Base-by-base conservation (phyloP, 2,797 vertebrate species). In the Mormyrus proboscirostris region DNA sequence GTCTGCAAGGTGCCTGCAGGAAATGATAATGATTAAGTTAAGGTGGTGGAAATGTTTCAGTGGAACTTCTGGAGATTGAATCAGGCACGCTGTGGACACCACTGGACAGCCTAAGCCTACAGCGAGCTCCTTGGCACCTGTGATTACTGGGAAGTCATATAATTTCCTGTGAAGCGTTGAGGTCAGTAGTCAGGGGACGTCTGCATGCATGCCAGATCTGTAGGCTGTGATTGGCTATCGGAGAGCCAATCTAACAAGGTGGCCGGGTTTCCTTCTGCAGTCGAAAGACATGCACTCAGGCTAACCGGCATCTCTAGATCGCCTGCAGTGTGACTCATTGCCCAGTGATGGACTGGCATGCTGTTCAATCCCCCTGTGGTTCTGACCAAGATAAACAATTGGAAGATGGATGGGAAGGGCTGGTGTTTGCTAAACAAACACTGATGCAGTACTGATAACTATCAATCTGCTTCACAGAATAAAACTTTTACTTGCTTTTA, bases 341-440 rank as follows among this genome's bases (percentile, higher is more conserved):
- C 73, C 38, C 73, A 38, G 73, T 79, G 73, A 79, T 79, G 14
- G 33, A 41, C 38, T 41, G 14, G 73, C 73, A 79, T 79, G 33
- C 38, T 19, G 25, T 44, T 44, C 10, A 38, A 38, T 9, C 9
- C 57, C 62, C 62, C 62, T 79, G 38, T 19, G 6, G 33, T 38
- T 16, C 38, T 7, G 12, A 79, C 73, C 16, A 44, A 38, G 73
- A 79, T 41, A 79, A 38, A 38, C 73, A 44, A 9, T 49, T 84
- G 41, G 22, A 84, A 49, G 19, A 84, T 44, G 79, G 79, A 84
- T 84, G 44, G 44, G 79, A 25, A 14, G 73, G 7, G 49, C 50
- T 9, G 38, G n/a, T n/a, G 79, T 84, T 50, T 84, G 79, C 79
- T 84, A 50, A 84, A 84, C n/a, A 84, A 84, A 84, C n/a, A 50